phyloP scores from a whole-genome alignment of 2,797 vertebrate species.

The Simalia tracyae region DNA sequence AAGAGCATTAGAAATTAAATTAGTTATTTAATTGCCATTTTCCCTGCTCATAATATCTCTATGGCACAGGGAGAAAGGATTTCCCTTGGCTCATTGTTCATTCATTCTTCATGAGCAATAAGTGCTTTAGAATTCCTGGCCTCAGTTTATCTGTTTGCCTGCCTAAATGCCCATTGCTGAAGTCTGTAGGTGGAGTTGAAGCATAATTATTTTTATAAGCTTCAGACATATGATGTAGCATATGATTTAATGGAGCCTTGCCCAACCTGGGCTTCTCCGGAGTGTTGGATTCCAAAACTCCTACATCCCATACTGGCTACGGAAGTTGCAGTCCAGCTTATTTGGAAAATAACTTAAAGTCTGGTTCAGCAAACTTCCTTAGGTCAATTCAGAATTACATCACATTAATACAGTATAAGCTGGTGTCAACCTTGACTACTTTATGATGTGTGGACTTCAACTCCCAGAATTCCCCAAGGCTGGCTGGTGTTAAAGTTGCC shows the following conservation, averaged over 20 bases:
- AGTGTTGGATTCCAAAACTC: not conserved
- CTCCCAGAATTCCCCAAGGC: no score
- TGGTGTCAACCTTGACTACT: no score
- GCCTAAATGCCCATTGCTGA: not conserved
- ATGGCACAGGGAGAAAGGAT: constrained; percentile 20
- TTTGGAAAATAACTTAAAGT: not conserved
- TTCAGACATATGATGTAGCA: not conserved
- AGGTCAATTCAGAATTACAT: not conserved
- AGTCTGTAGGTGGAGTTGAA: not conserved
- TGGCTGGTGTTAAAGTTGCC: no score
- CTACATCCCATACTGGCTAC: not conserved
- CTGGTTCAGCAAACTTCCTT: not conserved
- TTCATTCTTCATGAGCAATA: constrained; percentile 33
- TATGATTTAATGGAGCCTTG: not conserved
- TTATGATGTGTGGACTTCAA: no score
- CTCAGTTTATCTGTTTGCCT: not conserved
- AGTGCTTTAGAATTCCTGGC: not conserved
- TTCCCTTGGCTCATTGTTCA: constrained; percentile 37
- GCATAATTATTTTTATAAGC: not conserved
- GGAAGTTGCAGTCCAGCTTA: not conserved
- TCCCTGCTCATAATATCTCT: constrained; percentile 11
- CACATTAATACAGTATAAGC: not conserved
- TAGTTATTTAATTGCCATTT: constrained; percentile 46
- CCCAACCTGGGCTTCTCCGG: not conserved
- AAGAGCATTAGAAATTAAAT: constrained; percentile 45